Base-by-base conservation (phyloP, 1,140 invertebrate species). In the Fopius arisanus region DNA sequence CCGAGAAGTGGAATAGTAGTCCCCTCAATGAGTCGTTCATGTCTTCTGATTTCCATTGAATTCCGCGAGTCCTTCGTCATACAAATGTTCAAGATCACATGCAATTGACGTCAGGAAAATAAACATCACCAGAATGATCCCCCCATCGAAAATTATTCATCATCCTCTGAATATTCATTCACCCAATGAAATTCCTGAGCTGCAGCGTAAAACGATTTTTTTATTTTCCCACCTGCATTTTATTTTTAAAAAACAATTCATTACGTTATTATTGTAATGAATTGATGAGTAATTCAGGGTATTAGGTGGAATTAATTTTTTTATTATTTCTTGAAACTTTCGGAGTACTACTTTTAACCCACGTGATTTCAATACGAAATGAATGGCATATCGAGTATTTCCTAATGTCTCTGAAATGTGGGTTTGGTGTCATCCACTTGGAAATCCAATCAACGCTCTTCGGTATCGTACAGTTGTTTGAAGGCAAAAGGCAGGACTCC, bases 401-500 rank as follows among this genome's bases (percentile, higher is more conserved):
- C 23, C 28, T 67, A 33, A 71, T 37, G 59, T 19, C n/a, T 31
- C 67, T 51, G 66, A 14, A 66, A 59, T 59, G 67, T 19, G 26
- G 54, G 67, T 70, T 75, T 41, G 43, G 43, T 70, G 33, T 67
- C 29, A 69, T 40, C 41, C 40, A 70, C 71, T 16, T 23, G 48
- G 28, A 48, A 29, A 28, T 28, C 43, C 66, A 48, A 76, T 76
- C 71, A 72, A 70, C 51, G 43, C 59, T 33, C 31, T 63, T 54
- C 28, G 70, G 67, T 29, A 63, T 70, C 67, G 70, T 65, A 67
- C 40, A 2, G 65, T 48, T 40, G 51, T 21, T n/a, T 41, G 21
- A 37, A 66, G 26, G 48, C 29, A 67, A 41, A 69, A 76, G 73
- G n/a, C n/a, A 74, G 71, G 72, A 72, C 43, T 73, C 68, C 67